These are phyloP conservation scores for Aphelocoma californica DNA, from an alignment of 2,797 vertebrate species.

Conservation along the genomic window DNA sequence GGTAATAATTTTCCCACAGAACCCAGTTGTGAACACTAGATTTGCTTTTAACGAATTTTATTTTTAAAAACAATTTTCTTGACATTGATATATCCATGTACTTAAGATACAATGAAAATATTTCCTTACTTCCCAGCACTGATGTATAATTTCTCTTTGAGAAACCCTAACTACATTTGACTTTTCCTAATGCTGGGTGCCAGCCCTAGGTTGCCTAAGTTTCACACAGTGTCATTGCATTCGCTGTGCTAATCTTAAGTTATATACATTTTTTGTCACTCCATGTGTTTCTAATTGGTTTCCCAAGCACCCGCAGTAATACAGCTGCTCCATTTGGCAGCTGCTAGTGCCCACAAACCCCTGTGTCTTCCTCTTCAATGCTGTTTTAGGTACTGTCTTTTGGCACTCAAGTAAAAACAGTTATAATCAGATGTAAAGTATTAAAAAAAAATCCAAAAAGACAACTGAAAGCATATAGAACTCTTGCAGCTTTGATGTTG, in stretches of 20 bases:
- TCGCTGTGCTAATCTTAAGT: slow-evolving; percentile 45
- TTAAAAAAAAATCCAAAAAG: background rate
- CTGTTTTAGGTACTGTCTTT: slow-evolving; percentile 60
- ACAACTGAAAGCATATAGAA: background rate
- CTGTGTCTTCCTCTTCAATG: slow-evolving; percentile 39
- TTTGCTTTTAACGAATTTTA: background rate
- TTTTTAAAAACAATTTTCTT: slow-evolving; percentile 35
- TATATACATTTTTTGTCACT: slow-evolving; percentile 54
- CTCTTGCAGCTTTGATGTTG: slow-evolving; percentile 26
- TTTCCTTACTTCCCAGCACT: slow-evolving; percentile 9
- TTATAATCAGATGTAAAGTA: slow-evolving; percentile 49
- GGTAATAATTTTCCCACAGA: slow-evolving; percentile 52
- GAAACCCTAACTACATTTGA: background rate
- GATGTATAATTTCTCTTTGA: slow-evolving; percentile 39
- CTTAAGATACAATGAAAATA: slow-evolving; percentile 10
- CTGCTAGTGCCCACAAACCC: slow-evolving; percentile 43
- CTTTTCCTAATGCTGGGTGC: slow-evolving; percentile 27
- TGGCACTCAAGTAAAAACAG: slow-evolving; percentile 49
- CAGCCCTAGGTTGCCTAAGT: slow-evolving; percentile 10
- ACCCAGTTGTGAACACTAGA: background rate
- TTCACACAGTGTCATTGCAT: slow-evolving; percentile 55
- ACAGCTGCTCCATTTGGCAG: slow-evolving; percentile 68
- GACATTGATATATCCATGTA: slow-evolving; percentile 24
- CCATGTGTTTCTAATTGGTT: slow-evolving; percentile 68
- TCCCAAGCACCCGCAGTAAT: slow-evolving; percentile 58